Conservation (phyloP, 2,888 invertebrate genomes). For the Nymphalis polychloros region DNA sequence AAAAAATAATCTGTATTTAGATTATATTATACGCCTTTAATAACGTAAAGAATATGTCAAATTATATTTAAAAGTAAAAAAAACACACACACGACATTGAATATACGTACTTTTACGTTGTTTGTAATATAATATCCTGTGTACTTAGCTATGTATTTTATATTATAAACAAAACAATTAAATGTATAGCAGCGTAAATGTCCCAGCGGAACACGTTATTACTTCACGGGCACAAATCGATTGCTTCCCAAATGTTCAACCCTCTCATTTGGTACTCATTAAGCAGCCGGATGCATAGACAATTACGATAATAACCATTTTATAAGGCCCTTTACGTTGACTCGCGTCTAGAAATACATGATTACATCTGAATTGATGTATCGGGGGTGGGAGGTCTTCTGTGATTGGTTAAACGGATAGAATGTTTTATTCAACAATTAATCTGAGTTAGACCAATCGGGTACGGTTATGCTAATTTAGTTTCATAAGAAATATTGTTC, state of each 20-base stretch:
- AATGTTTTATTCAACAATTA: conserved; percentile 58
- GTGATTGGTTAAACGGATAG: conserved; percentile 43
- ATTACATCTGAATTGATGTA: conserved; percentile 21
- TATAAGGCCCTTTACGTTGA: conserved; percentile 53
- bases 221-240: conserved; percentile 77
- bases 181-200: conserved; percentile 44
- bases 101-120: no score
- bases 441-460: conserved; percentile 34
- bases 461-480: conserved; percentile 32
- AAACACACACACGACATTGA: no score
- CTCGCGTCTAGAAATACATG: conserved; percentile 42
- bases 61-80: no score
- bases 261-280: conserved; percentile 79
- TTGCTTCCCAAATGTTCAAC: conserved; percentile 59
- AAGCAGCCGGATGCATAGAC: conserved; percentile 69
- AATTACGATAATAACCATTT: conserved; percentile 71
- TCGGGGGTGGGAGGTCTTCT: conserved; percentile 37
- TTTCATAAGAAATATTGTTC: not conserved
- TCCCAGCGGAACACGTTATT: conserved; percentile 66
- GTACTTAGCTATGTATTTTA: no score
- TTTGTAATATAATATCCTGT: not conserved
- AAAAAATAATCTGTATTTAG: no score
- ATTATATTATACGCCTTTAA: no score
- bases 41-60: no score
- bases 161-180: conserved; percentile 2